These are phyloP conservation scores for Dasypogon diadema DNA, from an alignment of 2,888 invertebrate species.

Conservation along the genomic window DNA sequence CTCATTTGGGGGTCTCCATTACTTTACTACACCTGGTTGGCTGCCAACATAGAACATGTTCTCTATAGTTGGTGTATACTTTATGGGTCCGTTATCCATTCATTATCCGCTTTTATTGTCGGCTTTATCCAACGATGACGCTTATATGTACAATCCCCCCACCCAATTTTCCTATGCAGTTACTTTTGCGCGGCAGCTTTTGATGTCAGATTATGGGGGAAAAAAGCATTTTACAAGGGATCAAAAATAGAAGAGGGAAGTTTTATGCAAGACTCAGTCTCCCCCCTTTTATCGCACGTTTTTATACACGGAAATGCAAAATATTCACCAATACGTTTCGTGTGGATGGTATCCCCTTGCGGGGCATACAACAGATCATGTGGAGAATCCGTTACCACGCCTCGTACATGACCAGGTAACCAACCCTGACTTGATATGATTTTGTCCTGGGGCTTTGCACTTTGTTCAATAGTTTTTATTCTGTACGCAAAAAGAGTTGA, in stretches of 20 bases:
- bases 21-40: conserved; percentile 39
- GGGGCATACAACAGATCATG: no score
- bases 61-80: background rate
- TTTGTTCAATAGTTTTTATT: conserved; percentile 32
- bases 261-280: conserved; percentile 38
- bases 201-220: conserved; percentile 14
- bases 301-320: conserved; percentile 51
- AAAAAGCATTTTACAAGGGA: conserved; percentile 25
- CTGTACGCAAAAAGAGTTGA: conserved; percentile 17
- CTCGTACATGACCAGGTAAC: no score
- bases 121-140: conserved; percentile 5
- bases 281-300: conserved; percentile 49
- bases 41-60: conserved; percentile 35
- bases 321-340: conserved; percentile 36
- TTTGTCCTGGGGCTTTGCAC: conserved; percentile 17
- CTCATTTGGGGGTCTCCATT: conserved; percentile 28
- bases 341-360: no score
- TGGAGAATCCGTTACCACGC: no score
- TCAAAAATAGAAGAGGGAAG: conserved; percentile 21
- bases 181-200: conserved; percentile 29
- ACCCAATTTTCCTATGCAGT: conserved; percentile 9
- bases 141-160: no score
- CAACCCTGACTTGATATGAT: conserved; percentile 39
- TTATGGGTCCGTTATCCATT: conserved; percentile 38
- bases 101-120: conserved; percentile 49